phyloP scores from a whole-genome alignment of 2,113 vertebrate genomes.

The Podarcis muralis region DNA sequence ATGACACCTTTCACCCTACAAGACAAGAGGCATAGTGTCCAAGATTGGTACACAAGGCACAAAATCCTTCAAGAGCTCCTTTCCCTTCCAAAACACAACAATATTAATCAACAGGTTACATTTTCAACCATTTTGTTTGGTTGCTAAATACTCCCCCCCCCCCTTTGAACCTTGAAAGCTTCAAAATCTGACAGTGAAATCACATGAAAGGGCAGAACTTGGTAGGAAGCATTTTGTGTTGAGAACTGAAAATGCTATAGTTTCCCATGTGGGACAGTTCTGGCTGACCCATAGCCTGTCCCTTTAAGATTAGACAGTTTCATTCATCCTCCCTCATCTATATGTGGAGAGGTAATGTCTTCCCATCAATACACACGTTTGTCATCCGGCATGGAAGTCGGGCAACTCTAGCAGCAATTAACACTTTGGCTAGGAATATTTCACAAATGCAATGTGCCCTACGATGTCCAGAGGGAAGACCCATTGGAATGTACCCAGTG shows the following conservation, averaged over 20 bases:
- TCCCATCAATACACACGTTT: too few species aligned
- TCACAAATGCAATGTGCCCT: not conserved
- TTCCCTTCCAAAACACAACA: not conserved
- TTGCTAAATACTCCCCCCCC: not conserved
- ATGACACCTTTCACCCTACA: not conserved
- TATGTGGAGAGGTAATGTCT: too few species aligned
- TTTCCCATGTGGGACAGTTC: not conserved
- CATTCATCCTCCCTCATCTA: too few species aligned
- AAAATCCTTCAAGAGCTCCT: not conserved
- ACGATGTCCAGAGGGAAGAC: not conserved
- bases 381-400: too few species aligned
- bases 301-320: too few species aligned
- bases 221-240: not conserved
- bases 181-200: not conserved
- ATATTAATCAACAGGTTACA: not conserved
- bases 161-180: not conserved
- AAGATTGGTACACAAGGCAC: not conserved
- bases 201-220: not conserved
- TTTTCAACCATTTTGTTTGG: not conserved
- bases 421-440: too few species aligned
- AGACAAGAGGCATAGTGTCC: not conserved
- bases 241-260: not conserved
- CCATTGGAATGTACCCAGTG: not conserved
- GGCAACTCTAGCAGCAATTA: too few species aligned
- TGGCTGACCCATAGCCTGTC: too few species aligned